Evolutionary conservation across 2,797 vertebrate genomes (phyloP).

Genomic region (Helostoma temminkii): DNA sequence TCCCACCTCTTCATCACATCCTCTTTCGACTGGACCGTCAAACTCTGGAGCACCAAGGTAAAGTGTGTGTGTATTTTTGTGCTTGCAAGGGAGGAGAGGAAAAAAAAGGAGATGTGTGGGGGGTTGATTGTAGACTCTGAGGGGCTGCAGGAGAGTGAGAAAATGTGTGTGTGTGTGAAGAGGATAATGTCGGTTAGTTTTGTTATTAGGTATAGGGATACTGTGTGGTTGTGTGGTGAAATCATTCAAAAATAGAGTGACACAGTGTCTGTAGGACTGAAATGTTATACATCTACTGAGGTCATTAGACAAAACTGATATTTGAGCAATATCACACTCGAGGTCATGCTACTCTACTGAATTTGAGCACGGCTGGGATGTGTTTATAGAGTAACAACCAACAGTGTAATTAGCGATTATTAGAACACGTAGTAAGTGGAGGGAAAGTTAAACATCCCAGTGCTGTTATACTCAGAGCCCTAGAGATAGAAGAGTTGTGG

Average conservation of each 20-base stretch:
- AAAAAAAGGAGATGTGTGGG: conserved; percentile 52
- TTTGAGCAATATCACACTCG: too few relatives aligned
- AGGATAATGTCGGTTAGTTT: not conserved
- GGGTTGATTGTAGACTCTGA: conserved; percentile 64
- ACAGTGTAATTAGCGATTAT: too few relatives aligned
- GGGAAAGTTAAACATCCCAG: too few relatives aligned
- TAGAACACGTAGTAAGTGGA: too few relatives aligned
- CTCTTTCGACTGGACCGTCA: conserved; percentile 99
- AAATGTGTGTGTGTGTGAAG: not conserved
- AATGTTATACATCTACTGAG: not conserved
- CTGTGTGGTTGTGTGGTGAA: conserved; percentile 6
- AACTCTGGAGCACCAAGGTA: conserved; percentile 99
- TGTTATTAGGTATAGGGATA: not conserved
- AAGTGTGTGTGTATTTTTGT: conserved; percentile 4
- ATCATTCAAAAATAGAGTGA: conserved; percentile 11
- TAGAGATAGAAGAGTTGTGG: too few relatives aligned
- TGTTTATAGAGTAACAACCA: too few relatives aligned
- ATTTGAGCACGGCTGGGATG: too few relatives aligned
- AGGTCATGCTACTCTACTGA: too few relatives aligned
- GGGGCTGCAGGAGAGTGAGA: conserved; percentile 35
- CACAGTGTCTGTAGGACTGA: not conserved
- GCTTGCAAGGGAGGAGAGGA: not conserved
- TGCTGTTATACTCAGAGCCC: too few relatives aligned
- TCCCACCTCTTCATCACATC: conserved; percentile 98
- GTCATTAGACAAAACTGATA: not conserved